These are phyloP conservation scores for Hyposoter dolosus DNA, from an alignment of 2,888 invertebrate species.

Conservation along the genomic window DNA sequence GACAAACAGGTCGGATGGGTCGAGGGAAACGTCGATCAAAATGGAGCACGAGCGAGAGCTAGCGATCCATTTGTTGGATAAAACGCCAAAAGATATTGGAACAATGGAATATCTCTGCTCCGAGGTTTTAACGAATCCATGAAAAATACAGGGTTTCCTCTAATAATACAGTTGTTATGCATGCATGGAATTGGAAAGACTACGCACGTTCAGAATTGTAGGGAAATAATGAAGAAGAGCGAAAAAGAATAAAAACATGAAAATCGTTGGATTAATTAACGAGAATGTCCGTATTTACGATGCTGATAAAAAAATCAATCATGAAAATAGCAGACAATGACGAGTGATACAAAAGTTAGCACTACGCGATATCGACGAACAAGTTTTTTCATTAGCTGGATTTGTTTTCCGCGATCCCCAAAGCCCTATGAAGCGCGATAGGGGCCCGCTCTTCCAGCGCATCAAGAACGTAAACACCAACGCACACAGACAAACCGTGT, in stretches of 20 bases:
- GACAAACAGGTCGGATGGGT: constrained; percentile 42
- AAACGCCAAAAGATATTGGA: constrained; percentile 63
- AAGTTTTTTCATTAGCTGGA: neutral
- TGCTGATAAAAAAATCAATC: neutral
- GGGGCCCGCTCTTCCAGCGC: neutral
- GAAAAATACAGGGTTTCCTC: neutral
- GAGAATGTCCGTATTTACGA: neutral
- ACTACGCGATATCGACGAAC: neutral
- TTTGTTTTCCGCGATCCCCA: constrained; percentile 30
- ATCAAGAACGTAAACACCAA: neutral
- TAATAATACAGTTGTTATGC: neutral
- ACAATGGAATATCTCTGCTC: neutral
- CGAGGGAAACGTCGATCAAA: constrained; percentile 54
- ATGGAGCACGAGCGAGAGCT: constrained; percentile 11
- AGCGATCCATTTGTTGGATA: constrained; percentile 74
- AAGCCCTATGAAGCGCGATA: constrained; percentile 40
- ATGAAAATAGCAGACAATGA: neutral
- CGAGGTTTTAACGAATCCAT: neutral
- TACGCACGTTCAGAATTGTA: neutral
- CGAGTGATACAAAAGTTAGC: neutral
- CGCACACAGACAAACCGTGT: neutral
- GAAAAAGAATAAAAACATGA: neutral
- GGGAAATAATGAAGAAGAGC: neutral
- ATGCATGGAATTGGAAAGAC: neutral
- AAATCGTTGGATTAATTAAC: neutral